Evolutionary conservation across 2,888 invertebrate species (phyloP).

Genomic region (Apodemia zela): DNA sequence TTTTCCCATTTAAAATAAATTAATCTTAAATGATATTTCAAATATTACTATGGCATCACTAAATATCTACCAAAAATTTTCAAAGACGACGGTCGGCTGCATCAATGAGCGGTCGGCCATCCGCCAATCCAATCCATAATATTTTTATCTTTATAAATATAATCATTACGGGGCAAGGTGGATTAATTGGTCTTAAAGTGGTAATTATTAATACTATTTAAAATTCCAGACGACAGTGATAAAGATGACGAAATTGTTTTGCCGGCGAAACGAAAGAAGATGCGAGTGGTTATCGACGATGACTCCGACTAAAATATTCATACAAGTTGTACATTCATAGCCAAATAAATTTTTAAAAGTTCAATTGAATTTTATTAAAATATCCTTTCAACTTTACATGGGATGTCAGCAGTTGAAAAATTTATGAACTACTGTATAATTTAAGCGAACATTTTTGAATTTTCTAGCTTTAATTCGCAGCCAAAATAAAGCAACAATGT

Average conservation of each 20-base stretch:
- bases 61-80: no score
- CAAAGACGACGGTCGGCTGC: no score
- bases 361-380: slow-evolving; percentile 21
- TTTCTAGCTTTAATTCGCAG: slow-evolving; percentile 4
- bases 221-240: slow-evolving; percentile 55
- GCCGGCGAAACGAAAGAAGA: slow-evolving; percentile 53
- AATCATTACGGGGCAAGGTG: no score
- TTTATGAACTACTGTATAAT: slow-evolving; percentile 21
- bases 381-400: slow-evolving; percentile 17
- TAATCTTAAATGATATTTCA: no score
- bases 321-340: slow-evolving; percentile 22
- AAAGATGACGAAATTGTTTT: slow-evolving; percentile 49
- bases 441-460: slow-evolving; percentile 12
- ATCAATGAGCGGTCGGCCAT: no score
- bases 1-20: no score
- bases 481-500: slow-evolving; percentile 3
- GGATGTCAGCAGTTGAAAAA: slow-evolving; percentile 18
- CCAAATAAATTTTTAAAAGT: slow-evolving; percentile 18
- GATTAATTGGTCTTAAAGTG: no score
- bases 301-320: slow-evolving; percentile 55
- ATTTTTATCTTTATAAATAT: no score
- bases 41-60: no score
- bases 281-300: slow-evolving; percentile 60
- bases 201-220: no score
- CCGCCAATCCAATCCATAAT: no score